Conservation (phyloP, 2,888 invertebrate genomes). For the Pristionchus maxplancki region DNA sequence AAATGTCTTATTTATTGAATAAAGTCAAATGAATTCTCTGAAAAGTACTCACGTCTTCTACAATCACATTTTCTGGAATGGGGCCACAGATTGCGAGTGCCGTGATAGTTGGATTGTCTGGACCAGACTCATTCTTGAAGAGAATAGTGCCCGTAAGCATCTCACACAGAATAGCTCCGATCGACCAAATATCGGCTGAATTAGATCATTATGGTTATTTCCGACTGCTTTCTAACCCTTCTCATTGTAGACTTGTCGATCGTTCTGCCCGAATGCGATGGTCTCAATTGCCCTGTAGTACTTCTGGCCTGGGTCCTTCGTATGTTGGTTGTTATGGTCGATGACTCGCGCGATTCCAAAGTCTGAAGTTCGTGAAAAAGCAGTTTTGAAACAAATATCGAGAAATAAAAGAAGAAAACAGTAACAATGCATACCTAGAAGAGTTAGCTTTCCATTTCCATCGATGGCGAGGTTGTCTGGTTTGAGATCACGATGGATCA, state of each 20-base stretch:
- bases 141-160: neutral
- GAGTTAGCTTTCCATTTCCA: neutral
- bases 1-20: neutral
- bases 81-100: neutral
- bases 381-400: neutral
- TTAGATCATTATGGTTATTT: neutral
- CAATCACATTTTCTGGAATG: neutral
- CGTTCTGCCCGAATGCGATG: neutral
- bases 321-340: neutral
- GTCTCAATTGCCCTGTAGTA: neutral
- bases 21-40: neutral
- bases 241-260: neutral
- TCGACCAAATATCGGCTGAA: conserved; percentile 1
- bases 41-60: neutral
- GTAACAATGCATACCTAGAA: neutral
- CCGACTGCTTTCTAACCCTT: neutral
- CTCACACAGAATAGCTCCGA: conserved; percentile 12
- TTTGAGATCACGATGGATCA: conserved; percentile 9
- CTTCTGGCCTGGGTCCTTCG: neutral
- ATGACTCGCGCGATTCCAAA: neutral
- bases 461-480: neutral
- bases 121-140: neutral
- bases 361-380: no score
- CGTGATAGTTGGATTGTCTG: neutral
- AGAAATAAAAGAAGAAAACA: neutral